Evolutionary conservation across 2,113 vertebrate genomes (phyloP).

Genomic region (Cromileptes altivelis): DNA sequence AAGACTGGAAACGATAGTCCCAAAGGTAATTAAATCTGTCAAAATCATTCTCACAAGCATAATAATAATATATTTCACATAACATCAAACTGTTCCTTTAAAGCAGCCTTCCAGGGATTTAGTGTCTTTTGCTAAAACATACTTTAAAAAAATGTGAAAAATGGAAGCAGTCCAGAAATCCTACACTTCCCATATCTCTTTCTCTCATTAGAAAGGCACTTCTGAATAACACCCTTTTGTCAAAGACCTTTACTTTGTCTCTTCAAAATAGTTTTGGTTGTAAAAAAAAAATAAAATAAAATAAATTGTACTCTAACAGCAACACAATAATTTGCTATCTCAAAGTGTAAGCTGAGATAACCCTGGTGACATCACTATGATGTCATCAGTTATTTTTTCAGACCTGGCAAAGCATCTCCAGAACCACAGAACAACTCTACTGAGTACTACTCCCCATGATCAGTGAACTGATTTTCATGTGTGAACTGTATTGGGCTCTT

Average conservation of each 20-base stretch:
- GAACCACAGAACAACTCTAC: not conserved
- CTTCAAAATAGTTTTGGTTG: not conserved
- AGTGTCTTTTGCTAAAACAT: not conserved
- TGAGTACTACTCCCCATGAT: not conserved
- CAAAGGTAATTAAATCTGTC: not conserved
- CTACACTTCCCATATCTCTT: constrained; percentile 3
- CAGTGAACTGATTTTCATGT: not conserved
- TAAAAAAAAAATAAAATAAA: too few relatives aligned
- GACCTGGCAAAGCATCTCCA: not conserved
- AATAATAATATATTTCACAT: not conserved
- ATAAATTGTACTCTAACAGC: too few relatives aligned
- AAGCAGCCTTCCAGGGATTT: not conserved
- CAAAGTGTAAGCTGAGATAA: not conserved
- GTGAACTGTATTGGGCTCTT: not conserved
- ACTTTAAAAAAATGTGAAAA: not conserved
- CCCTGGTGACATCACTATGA: not conserved
- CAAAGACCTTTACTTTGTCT: too few relatives aligned
- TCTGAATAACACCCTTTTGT: not conserved
- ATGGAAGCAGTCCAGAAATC: not conserved
- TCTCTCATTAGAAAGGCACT: not conserved
- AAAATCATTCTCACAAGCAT: not conserved
- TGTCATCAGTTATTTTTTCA: not conserved
- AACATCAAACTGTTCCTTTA: not conserved
- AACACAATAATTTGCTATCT: not conserved
- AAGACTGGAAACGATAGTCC: not conserved